Evolutionary conservation across 2,797 vertebrate genomes (phyloP), one percentile per base, ranked within the genome.

Genomic region (Pristis pectinata): DNA sequence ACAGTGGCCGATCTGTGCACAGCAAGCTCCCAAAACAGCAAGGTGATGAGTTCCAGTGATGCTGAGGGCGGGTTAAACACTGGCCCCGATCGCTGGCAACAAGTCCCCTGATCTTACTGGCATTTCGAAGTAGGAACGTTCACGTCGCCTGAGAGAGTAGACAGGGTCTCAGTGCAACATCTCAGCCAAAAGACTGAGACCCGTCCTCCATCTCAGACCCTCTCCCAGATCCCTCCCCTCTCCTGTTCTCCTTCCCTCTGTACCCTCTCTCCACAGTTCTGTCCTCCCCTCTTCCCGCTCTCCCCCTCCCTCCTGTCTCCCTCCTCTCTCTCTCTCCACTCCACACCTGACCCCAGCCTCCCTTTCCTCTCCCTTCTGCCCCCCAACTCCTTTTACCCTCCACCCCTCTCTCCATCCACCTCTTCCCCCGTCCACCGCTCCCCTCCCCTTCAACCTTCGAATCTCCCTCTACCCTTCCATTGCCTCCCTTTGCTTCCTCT

Each of bases 401-500:
- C 27, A 19, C 3, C 49, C 15, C 37, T 72, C 19, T 27, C 49
- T 41, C 6, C 91, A 0, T 11, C 3, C 49, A 3, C 89, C 30
- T 1, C 22, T 61, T 34, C 77, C 30, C 85, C 64, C 22, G 64
- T 67, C 64, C 64, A 17, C 64, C 64, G 17, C 15, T 67, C 64
- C 22, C 22, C 64, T 41, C 49, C 94, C 56, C 37, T 22, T 83
- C 53, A 41, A 41, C 22, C 37, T 59, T n/a, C n/a, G n/a, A n/a
- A n/a, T n/a, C 1, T 27, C 82, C 34, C 74, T 72, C 56, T 24
- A 1, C 61, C n/a, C 15, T 44, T 9, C 0, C 37, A 9, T 0
- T 37, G 49, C 41, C 89, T 94, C 1, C 67, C 30, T 76, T 95
- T 92, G 95, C 37, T 19, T 37, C 49, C 89, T 89, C 41, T n/a